Percentiles rank a stretch among this genome's conserved stretches.
phyloP scores from a whole-genome alignment of 2,797 vertebrate species.

The Cryptoblepharus egeriae region DNA sequence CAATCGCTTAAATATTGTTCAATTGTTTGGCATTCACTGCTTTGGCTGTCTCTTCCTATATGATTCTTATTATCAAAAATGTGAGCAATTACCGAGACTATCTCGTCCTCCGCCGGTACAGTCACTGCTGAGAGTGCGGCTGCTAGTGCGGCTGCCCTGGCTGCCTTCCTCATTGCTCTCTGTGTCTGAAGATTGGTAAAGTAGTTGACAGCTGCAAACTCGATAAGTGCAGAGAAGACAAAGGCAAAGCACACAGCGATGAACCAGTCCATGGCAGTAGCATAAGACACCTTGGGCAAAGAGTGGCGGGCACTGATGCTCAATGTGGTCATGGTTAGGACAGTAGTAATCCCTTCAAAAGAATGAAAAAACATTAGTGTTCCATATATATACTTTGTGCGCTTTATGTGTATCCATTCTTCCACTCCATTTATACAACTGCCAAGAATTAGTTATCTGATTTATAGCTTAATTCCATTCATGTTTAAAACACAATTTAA shows the following conservation, averaged over 20 bases:
- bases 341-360: constrained; percentile 90
- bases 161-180: constrained; percentile 83
- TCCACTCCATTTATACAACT: not conserved
- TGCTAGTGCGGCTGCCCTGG: constrained; percentile 79
- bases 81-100: constrained; percentile 84
- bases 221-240: constrained; percentile 95
- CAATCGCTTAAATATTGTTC: constrained; percentile 53
- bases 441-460: not conserved
- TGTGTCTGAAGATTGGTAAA: constrained; percentile 94
- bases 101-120: constrained; percentile 82
- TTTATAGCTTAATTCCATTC: not conserved
- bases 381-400: constrained; percentile 1
- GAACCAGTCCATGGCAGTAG: constrained; percentile 97
- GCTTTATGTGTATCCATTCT: not conserved
- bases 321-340: constrained; percentile 94
- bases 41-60: constrained; percentile 77
- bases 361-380: constrained; percentile 35
- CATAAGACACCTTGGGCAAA: constrained; percentile 94
- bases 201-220: constrained; percentile 97
- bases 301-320: constrained; percentile 96
- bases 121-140: constrained; percentile 75
- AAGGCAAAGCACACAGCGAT: constrained; percentile 97
- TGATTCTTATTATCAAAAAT: constrained; percentile 76
- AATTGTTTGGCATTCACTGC: constrained; percentile 50
- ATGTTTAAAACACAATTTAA: no score